Base-by-base conservation (phyloP, 30 jellyfish, hydroid and myxozoan genomes). In the Pseudorhiza aurosa region DNA sequence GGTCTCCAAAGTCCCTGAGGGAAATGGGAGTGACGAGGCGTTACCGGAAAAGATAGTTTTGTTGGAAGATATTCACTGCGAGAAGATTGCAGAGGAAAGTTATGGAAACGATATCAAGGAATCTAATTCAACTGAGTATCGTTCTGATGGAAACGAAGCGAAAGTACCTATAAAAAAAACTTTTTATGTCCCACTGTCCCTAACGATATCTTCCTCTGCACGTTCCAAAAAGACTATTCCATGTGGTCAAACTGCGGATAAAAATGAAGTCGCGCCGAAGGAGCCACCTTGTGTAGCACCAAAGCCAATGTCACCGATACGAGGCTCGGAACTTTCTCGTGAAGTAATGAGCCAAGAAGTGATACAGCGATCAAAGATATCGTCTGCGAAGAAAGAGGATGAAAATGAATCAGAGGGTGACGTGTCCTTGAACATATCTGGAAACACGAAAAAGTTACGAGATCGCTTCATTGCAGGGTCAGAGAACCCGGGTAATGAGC, bases 231-330 rank as follows among this genome's bases (percentile, higher is more conserved):
- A 5, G 50, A 39, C 10, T 12, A 7, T 5, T 5, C 7, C 7
- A 8, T 8, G 21, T 17, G 62, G n/a, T 3, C 6, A 3, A 5
- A 3, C 62, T 3, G 21, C 6, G 8, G 62, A 5, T 2, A 47
- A 47, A 47, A 47, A 15, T 3, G 62, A 44, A 49, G 25, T 33
- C 17, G 9, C 72, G 17, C 69, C 17, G 59, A 76, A 76, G 46
- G 31, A 31, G 24, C 42, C 72, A n/a, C 88, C 88, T 10, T 58
- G 10, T 27, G 88, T 76, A 29, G 88, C 88, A 8, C 88, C 88
- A 50, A 76, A 76, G 44, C 88, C 88, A 1, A 40, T 44, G 15
- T 55, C 79, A 32, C 80, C 88, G 36, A 43, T 14, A 6, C 51
- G 30, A 12, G 19, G 25, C 19, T 69, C 0, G 50, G 68, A 11